Base-by-base conservation (phyloP, 2,797 vertebrate species). In the Crax fasciolata region DNA sequence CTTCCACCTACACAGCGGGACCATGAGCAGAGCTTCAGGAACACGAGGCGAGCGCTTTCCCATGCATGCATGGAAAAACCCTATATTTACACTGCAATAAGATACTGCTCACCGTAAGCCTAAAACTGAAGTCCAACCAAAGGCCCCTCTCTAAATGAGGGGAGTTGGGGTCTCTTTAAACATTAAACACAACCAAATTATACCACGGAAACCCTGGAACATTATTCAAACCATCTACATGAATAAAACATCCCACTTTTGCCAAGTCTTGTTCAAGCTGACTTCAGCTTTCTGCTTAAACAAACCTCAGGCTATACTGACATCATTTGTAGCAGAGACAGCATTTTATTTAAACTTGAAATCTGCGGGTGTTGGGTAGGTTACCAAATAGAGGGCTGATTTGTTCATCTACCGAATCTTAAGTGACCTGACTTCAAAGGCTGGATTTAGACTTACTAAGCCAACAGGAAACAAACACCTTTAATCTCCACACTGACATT, bases 251-350 rank as follows among this genome's bases (percentile, higher is more conserved):
- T 74, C n/a, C 74, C 57, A 30, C 81, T 84, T 95, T 72, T 70
- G 90, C 85, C 94, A 96, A 95, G 93, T 90, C 94, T 86, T 92
- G 66, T 86, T 95, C 85, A 79, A 94, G 92, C 76, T 97, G 97
- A 97, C 94, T 93, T 96, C 94, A 97, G 88, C 78, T 93, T 96
- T 97, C 85, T 95, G 72, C 84, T 93, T 95, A 97, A 82, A 89
- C 87, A 95, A 73, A 93, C 87, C 90, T 61, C 80, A 93, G 81
- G 94, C 91, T 94, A 92, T 46, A 72, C 9, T 89, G 80, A 94
- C 92, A 96, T 96, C 87, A 94, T 96, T 66, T 90, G 82, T 66
- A 93, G 89, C 81, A 87, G 86, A 87, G 92, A 38, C 90, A 85
- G 38, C 58, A 25, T 94, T 97, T 96, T 73, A 92, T 87, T 93